Conservation (phyloP, 2,113 vertebrate genomes). For the Antennarius striatus region DNA sequence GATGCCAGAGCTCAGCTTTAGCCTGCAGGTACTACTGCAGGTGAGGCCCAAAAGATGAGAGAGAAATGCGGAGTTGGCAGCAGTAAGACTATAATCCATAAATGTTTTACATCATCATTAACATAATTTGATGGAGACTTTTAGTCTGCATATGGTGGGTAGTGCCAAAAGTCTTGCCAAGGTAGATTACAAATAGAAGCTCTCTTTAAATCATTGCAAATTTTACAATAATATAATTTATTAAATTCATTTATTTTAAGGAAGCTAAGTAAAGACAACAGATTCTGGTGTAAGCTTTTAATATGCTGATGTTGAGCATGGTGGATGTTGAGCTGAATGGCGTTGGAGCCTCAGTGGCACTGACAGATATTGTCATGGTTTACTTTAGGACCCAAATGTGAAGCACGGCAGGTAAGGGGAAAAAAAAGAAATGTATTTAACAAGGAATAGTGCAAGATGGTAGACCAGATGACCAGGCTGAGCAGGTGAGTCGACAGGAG, state of each 20-base stretch:
- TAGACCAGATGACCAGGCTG: too few relatives aligned
- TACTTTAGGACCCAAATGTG: too few relatives aligned
- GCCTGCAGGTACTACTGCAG: conserved; percentile 50
- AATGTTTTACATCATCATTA: conserved; percentile 73
- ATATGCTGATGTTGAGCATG: conserved; percentile 63
- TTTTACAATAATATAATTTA: conserved; percentile 48
- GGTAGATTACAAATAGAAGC: conserved; percentile 33
- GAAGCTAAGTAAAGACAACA: conserved; percentile 53
- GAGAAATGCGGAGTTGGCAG: conserved; percentile 59
- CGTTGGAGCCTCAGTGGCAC: conserved; percentile 57
- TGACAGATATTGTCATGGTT: conserved; percentile 34
- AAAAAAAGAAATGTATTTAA: too few relatives aligned
- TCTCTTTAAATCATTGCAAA: conserved; percentile 34
- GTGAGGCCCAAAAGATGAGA: conserved; percentile 51
- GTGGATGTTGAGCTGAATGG: conserved; percentile 63
- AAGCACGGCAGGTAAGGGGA: too few relatives aligned
- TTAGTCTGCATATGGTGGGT: conserved; percentile 31
- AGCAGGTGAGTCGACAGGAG: too few relatives aligned
- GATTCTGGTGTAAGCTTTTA: conserved; percentile 55
- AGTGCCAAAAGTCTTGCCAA: conserved; percentile 28
- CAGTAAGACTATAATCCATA: conserved; percentile 57
- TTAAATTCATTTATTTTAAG: neutral
- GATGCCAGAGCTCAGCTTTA: conserved; percentile 60
- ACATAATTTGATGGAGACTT: conserved; percentile 68
- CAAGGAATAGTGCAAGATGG: too few relatives aligned